Conservation (phyloP, 2,797 vertebrate genomes). For the Crypturellus tataupa region DNA sequence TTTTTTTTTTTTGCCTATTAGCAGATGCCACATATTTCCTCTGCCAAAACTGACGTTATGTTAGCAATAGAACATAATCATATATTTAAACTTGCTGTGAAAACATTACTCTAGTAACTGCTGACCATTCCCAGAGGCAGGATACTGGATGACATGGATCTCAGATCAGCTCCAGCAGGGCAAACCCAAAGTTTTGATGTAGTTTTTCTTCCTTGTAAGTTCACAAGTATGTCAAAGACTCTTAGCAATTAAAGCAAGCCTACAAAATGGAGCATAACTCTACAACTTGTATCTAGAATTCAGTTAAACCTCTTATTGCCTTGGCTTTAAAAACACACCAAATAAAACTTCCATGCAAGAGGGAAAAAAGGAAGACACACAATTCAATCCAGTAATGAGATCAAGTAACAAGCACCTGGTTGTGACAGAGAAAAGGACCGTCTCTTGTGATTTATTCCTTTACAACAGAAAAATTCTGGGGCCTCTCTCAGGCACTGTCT, state of each 20-base stretch:
- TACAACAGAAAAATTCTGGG: neutral
- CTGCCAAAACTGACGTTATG: slow-evolving; percentile 18
- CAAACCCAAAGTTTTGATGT: neutral
- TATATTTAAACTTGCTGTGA: neutral
- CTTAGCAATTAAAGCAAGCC: neutral
- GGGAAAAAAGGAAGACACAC: neutral
- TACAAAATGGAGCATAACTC: neutral
- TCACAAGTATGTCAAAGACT: neutral
- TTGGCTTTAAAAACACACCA: neutral
- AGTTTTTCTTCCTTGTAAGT: neutral
- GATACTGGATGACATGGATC: neutral
- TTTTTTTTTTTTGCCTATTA: slow-evolving; percentile 1
- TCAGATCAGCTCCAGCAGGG: neutral
- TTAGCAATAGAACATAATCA: slow-evolving; percentile 28
- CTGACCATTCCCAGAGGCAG: slow-evolving; percentile 1
- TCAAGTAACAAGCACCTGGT: slow-evolving; percentile 27
- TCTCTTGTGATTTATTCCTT: slow-evolving; percentile 55
- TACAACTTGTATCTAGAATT: neutral
- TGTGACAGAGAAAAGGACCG: neutral
- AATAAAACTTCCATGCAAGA: neutral
- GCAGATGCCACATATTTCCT: neutral
- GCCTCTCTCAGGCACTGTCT: neutral
- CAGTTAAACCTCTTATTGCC: neutral
- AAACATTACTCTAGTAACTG: slow-evolving; percentile 46
- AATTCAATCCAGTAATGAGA: neutral